Base-by-base conservation (phyloP, 2,888 invertebrate species). In the Pandemis corylana region DNA sequence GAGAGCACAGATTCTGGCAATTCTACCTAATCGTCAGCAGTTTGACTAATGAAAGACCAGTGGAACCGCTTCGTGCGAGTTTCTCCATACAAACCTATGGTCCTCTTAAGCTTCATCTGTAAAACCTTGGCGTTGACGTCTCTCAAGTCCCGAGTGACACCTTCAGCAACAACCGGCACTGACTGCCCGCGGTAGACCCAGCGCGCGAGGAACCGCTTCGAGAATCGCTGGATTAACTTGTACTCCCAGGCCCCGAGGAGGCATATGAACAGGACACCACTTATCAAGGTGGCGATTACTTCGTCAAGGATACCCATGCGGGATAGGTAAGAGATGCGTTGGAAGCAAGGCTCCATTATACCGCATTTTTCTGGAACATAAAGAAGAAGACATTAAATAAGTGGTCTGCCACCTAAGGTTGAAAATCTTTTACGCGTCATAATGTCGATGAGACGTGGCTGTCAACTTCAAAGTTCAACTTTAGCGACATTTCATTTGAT, bases 291-390 rank as follows among this genome's bases (percentile, higher is more conserved):
- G 0, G 88, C 85, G 9, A 83, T 73, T 1, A 90, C 73, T 76
- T 93, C 90, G 72, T 80, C 80, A 0, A 85, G 42, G 0, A 93
- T 81, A 0, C 92, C 91, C 1, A 78, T 68, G 0, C 75, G n/a
- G 0, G 81, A 78, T 1, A 92, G 76, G 77, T 90, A 93, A 13
- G 76, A 79, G 78, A 82, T 84, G 73, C 79, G 85, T 2, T 80
- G 69, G 76, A 89, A 93, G 78, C 93, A 93, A 59, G 85, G 76
- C 80, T 92, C 89, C 5, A 93, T 84, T 0, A 93, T 82, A 0
- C 93, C 93, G 68, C 93, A 93, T 84, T 89, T 90, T 73, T 80
- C 93, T 93, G 80, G 10, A 77, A 76, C n/a, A 79, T 59, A 5
- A 59, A 10, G 56, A 20, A n/a, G n/a, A n/a, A n/a, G n/a, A n/a